phyloP scores from a whole-genome alignment of 2,113 vertebrate species.

The Riparia riparia region DNA sequence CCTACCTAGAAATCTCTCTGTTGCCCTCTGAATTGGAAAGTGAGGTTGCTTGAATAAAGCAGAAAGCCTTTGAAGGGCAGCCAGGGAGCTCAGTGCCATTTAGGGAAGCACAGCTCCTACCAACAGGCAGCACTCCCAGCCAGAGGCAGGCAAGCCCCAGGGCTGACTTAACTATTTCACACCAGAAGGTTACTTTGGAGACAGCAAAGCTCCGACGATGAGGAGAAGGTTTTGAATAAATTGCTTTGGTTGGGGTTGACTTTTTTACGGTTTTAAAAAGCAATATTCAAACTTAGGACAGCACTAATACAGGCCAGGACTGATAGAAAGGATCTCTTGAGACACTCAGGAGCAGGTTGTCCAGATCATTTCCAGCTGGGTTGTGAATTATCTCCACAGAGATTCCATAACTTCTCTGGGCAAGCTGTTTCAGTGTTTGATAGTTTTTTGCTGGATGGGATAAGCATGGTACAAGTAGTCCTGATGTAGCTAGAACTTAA shows the following conservation, averaged over 20 bases:
- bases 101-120: constrained; percentile 40
- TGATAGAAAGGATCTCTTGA: neutral
- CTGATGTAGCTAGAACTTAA: neutral
- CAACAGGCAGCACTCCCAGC: neutral
- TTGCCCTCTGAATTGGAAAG: neutral
- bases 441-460: neutral
- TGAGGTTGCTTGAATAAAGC: neutral
- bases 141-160: neutral
- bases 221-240: neutral
- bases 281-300: neutral
- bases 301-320: neutral
- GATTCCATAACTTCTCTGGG: neutral
- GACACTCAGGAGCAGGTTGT: neutral
- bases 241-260: neutral
- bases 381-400: neutral
- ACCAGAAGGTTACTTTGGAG: neutral
- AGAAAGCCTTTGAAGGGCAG: neutral
- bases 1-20: neutral
- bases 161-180: constrained; percentile 42
- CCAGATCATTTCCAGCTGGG: neutral
- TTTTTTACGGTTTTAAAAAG: neutral
- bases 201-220: neutral
- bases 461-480: neutral
- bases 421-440: neutral
- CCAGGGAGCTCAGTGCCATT: constrained; percentile 53